phyloP scores from a whole-genome alignment of 2,113 vertebrate species.

The Puntigrus tetrazona region DNA sequence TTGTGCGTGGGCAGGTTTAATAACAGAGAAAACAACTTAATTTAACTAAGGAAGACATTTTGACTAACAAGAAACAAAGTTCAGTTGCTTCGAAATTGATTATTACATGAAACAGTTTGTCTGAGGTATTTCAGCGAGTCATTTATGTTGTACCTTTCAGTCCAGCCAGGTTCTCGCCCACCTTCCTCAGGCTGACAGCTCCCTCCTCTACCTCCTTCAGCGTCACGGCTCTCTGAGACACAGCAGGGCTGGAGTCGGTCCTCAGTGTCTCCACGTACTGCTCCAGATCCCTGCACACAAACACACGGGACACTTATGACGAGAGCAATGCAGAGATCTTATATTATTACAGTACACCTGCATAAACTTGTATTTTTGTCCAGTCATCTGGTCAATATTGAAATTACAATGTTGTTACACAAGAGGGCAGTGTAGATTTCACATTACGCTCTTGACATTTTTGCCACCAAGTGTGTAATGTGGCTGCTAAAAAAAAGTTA shows the following conservation, averaged over 20 bases:
- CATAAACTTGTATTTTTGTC: neutral
- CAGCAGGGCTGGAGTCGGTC: conserved; percentile 72
- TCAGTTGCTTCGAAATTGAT: neutral
- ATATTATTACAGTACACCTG: neutral
- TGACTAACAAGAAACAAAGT: neutral
- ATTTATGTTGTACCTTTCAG: conserved; percentile 81
- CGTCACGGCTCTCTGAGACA: conserved; percentile 73
- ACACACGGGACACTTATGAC: neutral
- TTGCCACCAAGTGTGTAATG: neutral
- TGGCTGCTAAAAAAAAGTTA: neutral
- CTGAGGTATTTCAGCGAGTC: neutral
- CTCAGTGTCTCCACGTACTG: conserved; percentile 85
- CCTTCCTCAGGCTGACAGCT: conserved; percentile 87
- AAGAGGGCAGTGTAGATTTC: conserved; percentile 31
- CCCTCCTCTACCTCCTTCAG: conserved; percentile 94
- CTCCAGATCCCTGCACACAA: conserved; percentile 83
- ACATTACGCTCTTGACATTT: neutral
- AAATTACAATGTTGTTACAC: conserved; percentile 3
- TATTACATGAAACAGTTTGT: neutral
- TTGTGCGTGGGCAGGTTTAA: neutral
- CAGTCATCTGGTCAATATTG: neutral
- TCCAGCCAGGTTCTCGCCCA: conserved; percentile 89
- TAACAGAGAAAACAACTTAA: neutral
- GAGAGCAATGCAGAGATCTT: neutral
- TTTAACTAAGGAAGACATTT: neutral